Percentiles rank a stretch among this genome's conserved stretches.
phyloP scores from a whole-genome alignment of 64 coral and sea anemone species.

The Montipora cactus region DNA sequence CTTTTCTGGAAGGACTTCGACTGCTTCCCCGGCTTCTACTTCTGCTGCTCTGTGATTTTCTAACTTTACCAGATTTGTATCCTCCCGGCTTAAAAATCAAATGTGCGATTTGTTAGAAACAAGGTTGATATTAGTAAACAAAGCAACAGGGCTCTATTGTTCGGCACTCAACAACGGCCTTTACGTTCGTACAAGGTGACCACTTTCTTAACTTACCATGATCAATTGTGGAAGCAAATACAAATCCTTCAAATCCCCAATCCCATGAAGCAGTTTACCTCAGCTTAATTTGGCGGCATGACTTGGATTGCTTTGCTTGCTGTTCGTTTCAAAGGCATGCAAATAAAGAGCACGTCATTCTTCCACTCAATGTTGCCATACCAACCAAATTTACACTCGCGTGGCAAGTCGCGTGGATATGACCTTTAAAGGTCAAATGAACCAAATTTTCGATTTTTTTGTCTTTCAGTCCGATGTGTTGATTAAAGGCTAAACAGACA shows the following conservation, averaged over 20 bases:
- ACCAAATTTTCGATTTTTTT: too few relatives aligned
- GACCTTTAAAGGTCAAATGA: too few relatives aligned
- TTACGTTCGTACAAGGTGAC: not conserved
- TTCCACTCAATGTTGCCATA: constrained; percentile 6
- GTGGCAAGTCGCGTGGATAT: not conserved
- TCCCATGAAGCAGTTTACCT: not conserved
- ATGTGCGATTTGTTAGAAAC: not conserved
- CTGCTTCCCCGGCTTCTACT: constrained; percentile 87
- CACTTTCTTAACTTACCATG: not conserved
- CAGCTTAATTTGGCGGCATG: not conserved
- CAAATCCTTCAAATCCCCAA: not conserved
- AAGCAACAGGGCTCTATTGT: not conserved
- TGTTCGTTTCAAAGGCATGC: constrained; percentile 36
- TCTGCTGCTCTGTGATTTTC: constrained; percentile 84
- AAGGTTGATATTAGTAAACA: not conserved
- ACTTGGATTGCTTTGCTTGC: not conserved
- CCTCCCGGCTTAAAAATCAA: constrained; percentile 37
- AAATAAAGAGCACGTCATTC: not conserved
- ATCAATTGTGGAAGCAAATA: not conserved
- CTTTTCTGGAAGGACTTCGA: constrained; percentile 82
- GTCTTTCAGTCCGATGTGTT: too few relatives aligned
- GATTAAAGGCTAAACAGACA: too few relatives aligned
- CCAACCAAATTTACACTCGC: not conserved
- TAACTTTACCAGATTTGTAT: constrained; percentile 56
- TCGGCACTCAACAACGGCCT: too few relatives aligned